Conservation (phyloP, 2,888 invertebrate species). For the Labia minor region DNA sequence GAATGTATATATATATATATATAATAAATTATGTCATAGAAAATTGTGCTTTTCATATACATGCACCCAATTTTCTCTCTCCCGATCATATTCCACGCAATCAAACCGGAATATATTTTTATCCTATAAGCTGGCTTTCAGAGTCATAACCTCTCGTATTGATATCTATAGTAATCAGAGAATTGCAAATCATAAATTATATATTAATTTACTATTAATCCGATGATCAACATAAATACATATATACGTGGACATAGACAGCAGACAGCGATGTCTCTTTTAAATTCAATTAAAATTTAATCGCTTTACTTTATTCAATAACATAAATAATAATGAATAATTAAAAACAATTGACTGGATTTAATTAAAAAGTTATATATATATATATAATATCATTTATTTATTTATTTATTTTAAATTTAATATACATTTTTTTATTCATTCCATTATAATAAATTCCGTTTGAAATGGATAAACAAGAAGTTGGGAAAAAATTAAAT, state of each 20-base stretch:
- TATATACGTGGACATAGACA: background rate
- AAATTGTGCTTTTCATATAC: too few relatives aligned
- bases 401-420: too few relatives aligned
- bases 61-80: too few relatives aligned
- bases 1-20: too few relatives aligned
- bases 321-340: constrained; percentile 7
- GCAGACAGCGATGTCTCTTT: background rate
- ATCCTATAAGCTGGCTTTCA: background rate
- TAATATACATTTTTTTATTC: too few relatives aligned
- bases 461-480: too few relatives aligned
- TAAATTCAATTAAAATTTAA: constrained; percentile 13
- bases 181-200: background rate
- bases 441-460: too few relatives aligned
- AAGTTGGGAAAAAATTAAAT: too few relatives aligned
- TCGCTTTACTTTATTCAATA: constrained; percentile 2
- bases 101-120: too few relatives aligned
- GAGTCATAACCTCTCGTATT: background rate
- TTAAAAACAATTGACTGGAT: background rate
- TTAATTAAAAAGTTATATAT: background rate
- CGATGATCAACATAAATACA: background rate
- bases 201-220: constrained; percentile 13
- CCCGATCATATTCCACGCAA: background rate
- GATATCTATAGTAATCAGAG: constrained; percentile 1
- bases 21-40: too few relatives aligned
- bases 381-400: too few relatives aligned